A percentile compares a stretch with the other conserved stretches of the same genome.
Evolutionary conservation across 2,888 invertebrate species (phyloP).

Genomic region (Apamea epomidion): DNA sequence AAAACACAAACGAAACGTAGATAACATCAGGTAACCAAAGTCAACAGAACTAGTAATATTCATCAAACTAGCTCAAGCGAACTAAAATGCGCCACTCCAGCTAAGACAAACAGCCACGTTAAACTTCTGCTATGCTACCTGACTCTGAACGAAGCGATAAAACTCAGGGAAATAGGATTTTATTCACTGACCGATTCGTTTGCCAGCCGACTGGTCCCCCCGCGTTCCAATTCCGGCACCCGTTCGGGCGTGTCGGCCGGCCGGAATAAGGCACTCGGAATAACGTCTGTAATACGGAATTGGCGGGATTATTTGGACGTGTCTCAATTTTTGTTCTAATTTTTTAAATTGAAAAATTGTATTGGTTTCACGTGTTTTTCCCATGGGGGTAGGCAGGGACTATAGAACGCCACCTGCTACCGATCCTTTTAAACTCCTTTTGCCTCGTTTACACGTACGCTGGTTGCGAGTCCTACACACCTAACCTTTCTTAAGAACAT

Average conservation of each 20-base stretch:
- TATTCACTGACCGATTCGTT: slow-evolving; percentile 71
- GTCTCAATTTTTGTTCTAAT: slow-evolving; percentile 19
- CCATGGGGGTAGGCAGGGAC: no score
- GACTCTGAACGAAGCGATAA: slow-evolving; percentile 64
- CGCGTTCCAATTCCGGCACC: slow-evolving; percentile 24
- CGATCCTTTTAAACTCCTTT: no score
- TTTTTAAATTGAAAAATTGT: slow-evolving; percentile 21
- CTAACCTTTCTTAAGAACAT: neutral
- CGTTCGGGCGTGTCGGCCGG: slow-evolving; percentile 36
- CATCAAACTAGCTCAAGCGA: neutral
- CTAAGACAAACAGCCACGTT: slow-evolving; percentile 19
- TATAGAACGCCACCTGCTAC: neutral
- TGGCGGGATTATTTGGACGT: slow-evolving; percentile 47
- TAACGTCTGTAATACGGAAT: slow-evolving; percentile 60
- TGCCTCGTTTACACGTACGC: no score
- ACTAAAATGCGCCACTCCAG: slow-evolving; percentile 8
- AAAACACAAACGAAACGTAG: neutral
- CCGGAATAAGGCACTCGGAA: slow-evolving; percentile 46
- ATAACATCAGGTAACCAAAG: neutral
- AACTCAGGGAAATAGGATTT: slow-evolving; percentile 64
- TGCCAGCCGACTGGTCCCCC: slow-evolving; percentile 56
- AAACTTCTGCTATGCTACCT: slow-evolving; percentile 47
- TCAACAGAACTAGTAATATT: slow-evolving; percentile 3
- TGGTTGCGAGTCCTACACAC: neutral
- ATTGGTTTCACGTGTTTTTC: neutral